phyloP scores from a whole-genome alignment of 1,140 invertebrate genomes.

The Platorchestia sp. region DNA sequence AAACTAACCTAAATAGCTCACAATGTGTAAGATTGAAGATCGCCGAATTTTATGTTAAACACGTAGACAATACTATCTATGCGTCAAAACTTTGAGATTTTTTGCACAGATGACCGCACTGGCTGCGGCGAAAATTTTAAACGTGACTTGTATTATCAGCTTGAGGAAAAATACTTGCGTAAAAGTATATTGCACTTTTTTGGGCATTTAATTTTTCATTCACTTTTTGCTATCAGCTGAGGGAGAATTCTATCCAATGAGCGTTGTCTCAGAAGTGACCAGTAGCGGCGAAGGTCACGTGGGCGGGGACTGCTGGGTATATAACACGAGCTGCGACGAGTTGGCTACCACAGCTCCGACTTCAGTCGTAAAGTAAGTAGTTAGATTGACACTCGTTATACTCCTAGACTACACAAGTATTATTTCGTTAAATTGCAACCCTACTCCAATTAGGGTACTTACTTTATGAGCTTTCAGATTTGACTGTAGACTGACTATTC shows the following conservation, averaged over 20 bases:
- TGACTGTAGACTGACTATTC: neutral
- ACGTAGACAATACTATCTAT: too few relatives aligned
- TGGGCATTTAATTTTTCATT: neutral
- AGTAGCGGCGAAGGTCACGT: neutral
- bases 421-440: too few relatives aligned
- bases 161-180: too few relatives aligned
- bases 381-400: neutral
- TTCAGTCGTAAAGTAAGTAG: neutral
- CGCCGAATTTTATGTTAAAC: too few relatives aligned
- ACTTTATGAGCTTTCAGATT: neutral
- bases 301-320: neutral
- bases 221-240: neutral
- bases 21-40: too few relatives aligned
- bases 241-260: neutral
- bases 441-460: too few relatives aligned
- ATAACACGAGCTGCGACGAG: neutral
- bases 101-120: too few relatives aligned
- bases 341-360: neutral
- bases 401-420: too few relatives aligned
- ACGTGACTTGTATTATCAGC: too few relatives aligned
- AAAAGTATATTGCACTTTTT: neutral
- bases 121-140: too few relatives aligned
- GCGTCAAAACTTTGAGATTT: too few relatives aligned
- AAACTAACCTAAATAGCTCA: too few relatives aligned
- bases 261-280: neutral